Base-by-base conservation (phyloP, 2,888 invertebrate genomes). In the Thalpophila matura region DNA sequence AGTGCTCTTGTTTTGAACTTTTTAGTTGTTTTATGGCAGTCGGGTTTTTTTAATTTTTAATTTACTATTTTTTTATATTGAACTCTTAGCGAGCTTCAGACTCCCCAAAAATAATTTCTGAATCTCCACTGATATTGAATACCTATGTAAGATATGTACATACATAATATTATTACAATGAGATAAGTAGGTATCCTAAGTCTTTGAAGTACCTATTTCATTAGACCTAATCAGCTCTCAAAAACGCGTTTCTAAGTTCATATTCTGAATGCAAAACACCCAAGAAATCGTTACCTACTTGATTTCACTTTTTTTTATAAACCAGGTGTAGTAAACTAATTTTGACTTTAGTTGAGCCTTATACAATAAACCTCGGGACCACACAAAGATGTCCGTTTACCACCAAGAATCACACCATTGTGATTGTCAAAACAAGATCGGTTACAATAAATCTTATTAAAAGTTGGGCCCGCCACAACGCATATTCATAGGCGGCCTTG, bases 361-460 rank as follows among this genome's bases (percentile, higher is more conserved):
- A 67, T 78, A 90, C 87, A 91, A 90, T 84, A 78, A 80, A 72
- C 58, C 76, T 74, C 47, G 75, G 85, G 93, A 94, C 94, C 94
- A 93, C 94, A 95, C 94, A 94, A 89, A 88, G 85, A 81, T 83
- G 79, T 82, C 88, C 86, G 85, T 89, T 92, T 89, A 87, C 92
- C 90, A 88, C 87, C 85, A 89, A 89, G 88, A 88, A 89, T 83
- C 80, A 78, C 81, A 78, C 90, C 80, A 91, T 94, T 94, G 93
- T 93, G 83, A 85, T 85, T 93, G 94, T 94, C 94, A 95, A 92
- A 95, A 95, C 94, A 95, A 88, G 94, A 95, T 95, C 94, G 86
- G 93, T 94, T 93, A 93, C 94, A 94, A 95, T 95, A 95, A 95
- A 95, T 94, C 94, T 94, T 94, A 94, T 94, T 94, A 94, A 88